Conservation (phyloP, 2,888 invertebrate genomes). For the Lepidochrysops patricia region DNA sequence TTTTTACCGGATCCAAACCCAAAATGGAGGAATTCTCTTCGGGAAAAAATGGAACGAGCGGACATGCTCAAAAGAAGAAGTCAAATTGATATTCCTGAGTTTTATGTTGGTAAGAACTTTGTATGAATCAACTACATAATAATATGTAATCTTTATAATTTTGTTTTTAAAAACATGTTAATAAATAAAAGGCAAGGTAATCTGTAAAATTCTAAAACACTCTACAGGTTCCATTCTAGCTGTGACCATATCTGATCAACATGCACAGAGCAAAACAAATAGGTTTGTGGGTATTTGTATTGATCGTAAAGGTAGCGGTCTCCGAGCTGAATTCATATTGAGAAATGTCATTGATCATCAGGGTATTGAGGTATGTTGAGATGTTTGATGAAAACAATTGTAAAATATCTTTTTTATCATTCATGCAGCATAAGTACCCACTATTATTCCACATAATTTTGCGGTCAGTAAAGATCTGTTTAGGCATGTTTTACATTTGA, state of each 20-base stretch:
- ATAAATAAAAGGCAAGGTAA: too few relatives aligned
- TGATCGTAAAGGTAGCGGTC: slow-evolving; percentile 84
- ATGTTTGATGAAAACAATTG: too few relatives aligned
- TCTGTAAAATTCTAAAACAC: not conserved
- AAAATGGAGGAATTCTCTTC: slow-evolving; percentile 82
- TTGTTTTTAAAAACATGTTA: too few relatives aligned
- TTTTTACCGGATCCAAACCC: slow-evolving; percentile 92
- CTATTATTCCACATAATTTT: too few relatives aligned
- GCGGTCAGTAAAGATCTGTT: too few relatives aligned
- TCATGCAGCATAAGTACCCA: too few relatives aligned
- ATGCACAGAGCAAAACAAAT: slow-evolving; percentile 87
- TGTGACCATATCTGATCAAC: slow-evolving; percentile 89
- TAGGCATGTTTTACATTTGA: too few relatives aligned
- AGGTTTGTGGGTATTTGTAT: slow-evolving; percentile 96
- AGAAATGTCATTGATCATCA: slow-evolving; percentile 95
- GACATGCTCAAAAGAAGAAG: slow-evolving; percentile 93
- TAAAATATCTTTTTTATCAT: too few relatives aligned
- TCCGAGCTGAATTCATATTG: slow-evolving; percentile 88
- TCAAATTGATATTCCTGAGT: slow-evolving; percentile 94
- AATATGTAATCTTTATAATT: too few relatives aligned
- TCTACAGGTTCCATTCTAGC: slow-evolving; percentile 87
- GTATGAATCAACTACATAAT: too few relatives aligned
- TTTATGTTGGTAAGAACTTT: slow-evolving; percentile 91
- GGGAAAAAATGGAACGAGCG: slow-evolving; percentile 90
- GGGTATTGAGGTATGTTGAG: slow-evolving; percentile 74